Evolutionary conservation across 2,113 vertebrate genomes (phyloP), one percentile per base, ranked within the genome.

Genomic region (Ascaphus truei): DNA sequence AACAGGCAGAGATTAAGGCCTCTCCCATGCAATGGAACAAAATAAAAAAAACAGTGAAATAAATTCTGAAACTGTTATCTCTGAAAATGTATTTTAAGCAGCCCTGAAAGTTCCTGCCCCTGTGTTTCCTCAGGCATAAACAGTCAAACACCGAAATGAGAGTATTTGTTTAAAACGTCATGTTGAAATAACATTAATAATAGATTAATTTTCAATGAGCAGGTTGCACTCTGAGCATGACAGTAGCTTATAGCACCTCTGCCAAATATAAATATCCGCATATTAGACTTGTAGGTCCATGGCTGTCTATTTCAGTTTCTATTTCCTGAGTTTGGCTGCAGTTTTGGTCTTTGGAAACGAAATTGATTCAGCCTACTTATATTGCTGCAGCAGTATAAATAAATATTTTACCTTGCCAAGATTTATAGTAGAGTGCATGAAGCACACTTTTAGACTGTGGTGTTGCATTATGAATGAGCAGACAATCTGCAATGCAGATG

Each of bases 391-490:
- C 77, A 51, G 52, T 73, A 74, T 84, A 65, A 76, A 22, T 79
- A 76, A 72, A 39, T 77, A 57, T 64, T 77, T 81, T 67, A 82
- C 79, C 79, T 84, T 78, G 79, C 81, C 80, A 82, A 80, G 78
- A 74, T 73, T 74, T 81, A 75, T 77, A 78, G 79, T 77, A 71
- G 67, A 77, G 76, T 76, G 72, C 82, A 72, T 56, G 59, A 75
- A 62, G 77, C 74, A 73, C 82, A 77, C 79, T 87, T 87, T 85
- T 79, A 81, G 80, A 58, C 64, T 71, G 25, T 71, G 34, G 75
- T 62, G 36, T 66, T 89, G 83, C 84, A 88, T 91, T 86, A 89
- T 87, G 76, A 77, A 86, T 90, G 84, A 88, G 73, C 60, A 69
- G 63, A 56, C 76, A 68, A 37, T 76, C 88, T 83, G 83, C 79